Evolutionary conservation across 2,113 vertebrate species (phyloP).

Genomic region (Pedionomus torquatus): DNA sequence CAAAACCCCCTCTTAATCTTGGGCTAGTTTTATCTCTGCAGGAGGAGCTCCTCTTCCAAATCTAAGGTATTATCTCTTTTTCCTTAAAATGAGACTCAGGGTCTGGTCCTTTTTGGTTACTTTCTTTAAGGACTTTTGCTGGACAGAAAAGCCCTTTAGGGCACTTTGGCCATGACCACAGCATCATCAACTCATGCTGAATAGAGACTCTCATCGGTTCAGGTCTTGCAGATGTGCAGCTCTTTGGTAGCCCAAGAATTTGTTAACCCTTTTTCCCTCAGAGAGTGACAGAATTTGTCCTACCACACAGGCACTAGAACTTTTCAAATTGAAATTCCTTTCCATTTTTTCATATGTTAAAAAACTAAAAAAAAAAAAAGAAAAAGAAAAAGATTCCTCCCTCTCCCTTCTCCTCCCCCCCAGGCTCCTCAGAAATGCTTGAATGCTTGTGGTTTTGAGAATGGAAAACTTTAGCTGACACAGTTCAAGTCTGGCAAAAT

Average conservation of each 20-base stretch:
- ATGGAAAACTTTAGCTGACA: slow-evolving; percentile 37
- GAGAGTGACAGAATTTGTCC: neutral
- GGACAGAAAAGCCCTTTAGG: neutral
- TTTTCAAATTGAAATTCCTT: slow-evolving; percentile 25
- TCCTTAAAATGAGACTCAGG: neutral
- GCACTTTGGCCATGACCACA: neutral
- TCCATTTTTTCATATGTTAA: neutral
- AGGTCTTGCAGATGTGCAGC: neutral
- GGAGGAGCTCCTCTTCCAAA: neutral
- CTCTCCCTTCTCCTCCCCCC: neutral
- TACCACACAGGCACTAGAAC: neutral
- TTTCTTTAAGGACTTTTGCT: neutral
- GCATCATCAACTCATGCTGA: neutral
- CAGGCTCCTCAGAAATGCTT: neutral
- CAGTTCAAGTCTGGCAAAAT: neutral
- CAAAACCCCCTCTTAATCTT: neutral
- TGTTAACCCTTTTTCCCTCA: neutral
- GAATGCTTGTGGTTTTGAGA: slow-evolving; percentile 44
- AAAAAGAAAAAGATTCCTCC: too few relatives aligned
- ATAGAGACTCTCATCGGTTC: neutral
- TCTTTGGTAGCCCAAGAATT: neutral
- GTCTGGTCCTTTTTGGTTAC: neutral
- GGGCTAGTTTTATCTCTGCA: neutral
- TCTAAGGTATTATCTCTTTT: neutral
- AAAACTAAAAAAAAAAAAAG: neutral